Conservation (phyloP, 1,140 invertebrate species). For the Chironomus tepperi region DNA sequence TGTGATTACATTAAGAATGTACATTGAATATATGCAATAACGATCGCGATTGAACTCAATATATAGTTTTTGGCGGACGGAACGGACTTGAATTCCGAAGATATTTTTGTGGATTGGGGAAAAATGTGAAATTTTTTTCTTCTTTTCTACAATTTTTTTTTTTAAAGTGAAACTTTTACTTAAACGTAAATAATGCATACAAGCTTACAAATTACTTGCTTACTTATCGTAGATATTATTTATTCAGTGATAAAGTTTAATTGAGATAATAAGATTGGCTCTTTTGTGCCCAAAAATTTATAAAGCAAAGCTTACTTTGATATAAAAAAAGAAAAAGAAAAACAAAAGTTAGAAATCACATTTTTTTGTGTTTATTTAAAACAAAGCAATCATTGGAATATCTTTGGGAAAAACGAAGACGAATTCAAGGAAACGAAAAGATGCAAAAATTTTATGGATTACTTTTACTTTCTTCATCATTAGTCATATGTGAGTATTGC, state of each 20-base stretch:
- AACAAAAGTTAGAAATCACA: background rate
- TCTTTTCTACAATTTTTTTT: background rate
- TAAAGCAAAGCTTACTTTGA: no score
- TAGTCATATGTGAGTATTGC: slow-evolving; percentile 18
- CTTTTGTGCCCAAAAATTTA: background rate
- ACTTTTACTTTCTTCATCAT: slow-evolving; percentile 21
- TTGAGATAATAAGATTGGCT: background rate
- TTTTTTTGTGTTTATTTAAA: no score
- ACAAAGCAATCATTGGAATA: background rate
- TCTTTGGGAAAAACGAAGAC: background rate
- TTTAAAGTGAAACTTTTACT: slow-evolving; percentile 14
- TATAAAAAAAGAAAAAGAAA: background rate
- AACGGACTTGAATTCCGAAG: no score
- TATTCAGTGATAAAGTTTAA: slow-evolving; percentile 9
- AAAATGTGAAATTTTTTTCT: slow-evolving; percentile 9
- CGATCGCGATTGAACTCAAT: no score
- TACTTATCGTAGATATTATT: background rate
- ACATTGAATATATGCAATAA: no score
- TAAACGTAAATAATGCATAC: slow-evolving; percentile 1
- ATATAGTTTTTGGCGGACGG: no score
- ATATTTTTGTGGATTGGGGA: background rate
- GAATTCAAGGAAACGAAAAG: background rate
- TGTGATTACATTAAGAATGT: no score
- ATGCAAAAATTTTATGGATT: slow-evolving; percentile 11
- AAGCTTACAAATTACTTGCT: slow-evolving; percentile 13